phyloP scores from a whole-genome alignment of 2,797 vertebrate species.

The Poecilia picta region DNA sequence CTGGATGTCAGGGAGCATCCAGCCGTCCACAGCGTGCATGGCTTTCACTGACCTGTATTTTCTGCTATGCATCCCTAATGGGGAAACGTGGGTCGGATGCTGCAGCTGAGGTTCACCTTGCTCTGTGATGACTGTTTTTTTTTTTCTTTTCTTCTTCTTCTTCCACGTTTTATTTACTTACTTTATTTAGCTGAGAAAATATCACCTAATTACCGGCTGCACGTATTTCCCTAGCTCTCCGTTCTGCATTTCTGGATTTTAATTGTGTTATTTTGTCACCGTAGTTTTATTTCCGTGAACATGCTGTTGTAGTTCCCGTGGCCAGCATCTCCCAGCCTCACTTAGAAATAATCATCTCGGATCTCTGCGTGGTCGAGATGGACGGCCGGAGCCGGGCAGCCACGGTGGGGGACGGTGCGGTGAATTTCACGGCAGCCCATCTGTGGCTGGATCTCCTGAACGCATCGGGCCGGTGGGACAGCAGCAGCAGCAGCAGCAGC shows the following conservation, averaged over 20 bases:
- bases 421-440: conserved; percentile 69
- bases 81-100: conserved; percentile 11
- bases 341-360: conserved; percentile 8
- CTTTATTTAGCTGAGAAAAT: no score
- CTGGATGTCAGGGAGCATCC: conserved; percentile 29
- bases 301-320: conserved; percentile 37
- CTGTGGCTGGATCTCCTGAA: conserved; percentile 77
- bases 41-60: conserved; percentile 18
- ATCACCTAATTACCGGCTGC: no score
- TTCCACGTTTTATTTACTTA: background rate
- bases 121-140: background rate
- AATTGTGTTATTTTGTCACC: background rate
- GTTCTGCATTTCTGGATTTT: conserved; percentile 2
- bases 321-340: conserved; percentile 13
- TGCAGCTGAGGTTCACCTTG: background rate
- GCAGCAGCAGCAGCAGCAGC: conserved; percentile 58
- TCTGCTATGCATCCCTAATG: conserved; percentile 15
- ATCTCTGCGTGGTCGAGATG: conserved; percentile 63
- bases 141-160: no score
- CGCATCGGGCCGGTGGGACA: conserved; percentile 79
- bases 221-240: conserved; percentile 12
- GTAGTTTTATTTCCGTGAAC: background rate
- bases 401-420: conserved; percentile 74
- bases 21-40: conserved; percentile 25
- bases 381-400: conserved; percentile 77